phyloP scores from a whole-genome alignment of 2,113 vertebrate genomes.

The Chionis minor region DNA sequence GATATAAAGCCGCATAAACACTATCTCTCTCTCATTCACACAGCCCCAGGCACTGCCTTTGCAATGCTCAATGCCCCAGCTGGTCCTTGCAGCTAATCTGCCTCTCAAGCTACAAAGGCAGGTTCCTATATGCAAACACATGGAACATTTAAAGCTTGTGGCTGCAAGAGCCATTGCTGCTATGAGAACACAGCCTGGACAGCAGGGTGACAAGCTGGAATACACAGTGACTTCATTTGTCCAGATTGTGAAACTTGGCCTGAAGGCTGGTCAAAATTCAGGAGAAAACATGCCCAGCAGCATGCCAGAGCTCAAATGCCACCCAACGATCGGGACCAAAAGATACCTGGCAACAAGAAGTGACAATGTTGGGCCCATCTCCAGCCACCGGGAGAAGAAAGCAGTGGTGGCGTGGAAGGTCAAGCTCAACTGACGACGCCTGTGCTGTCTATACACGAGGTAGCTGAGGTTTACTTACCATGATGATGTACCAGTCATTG shows the following conservation, averaged over 20 bases:
- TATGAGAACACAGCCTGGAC: neutral
- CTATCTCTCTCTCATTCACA: neutral
- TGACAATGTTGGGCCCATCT: neutral
- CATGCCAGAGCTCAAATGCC: neutral
- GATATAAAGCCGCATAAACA: neutral
- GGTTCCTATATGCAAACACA: neutral
- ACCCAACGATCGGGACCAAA: neutral
- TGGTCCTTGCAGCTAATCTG: neutral
- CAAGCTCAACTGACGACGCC: neutral
- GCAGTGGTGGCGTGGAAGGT: neutral
- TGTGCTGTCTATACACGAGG: neutral
- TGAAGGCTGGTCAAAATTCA: neutral
- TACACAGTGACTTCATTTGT: neutral
- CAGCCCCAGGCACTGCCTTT: neutral
- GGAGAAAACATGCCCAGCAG: neutral
- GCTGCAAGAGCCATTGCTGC: neutral
- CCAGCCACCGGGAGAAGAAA: neutral
- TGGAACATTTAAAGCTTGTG: neutral
- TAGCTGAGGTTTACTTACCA: conserved; percentile 79
- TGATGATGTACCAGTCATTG: conserved; percentile 99
- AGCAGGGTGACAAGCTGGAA: neutral
- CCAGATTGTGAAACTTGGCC: neutral
- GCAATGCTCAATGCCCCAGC: neutral
- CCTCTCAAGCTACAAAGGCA: neutral
- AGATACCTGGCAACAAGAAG: neutral